Conservation (phyloP, 1,140 invertebrate genomes). For the Armadillidium nasatum region DNA sequence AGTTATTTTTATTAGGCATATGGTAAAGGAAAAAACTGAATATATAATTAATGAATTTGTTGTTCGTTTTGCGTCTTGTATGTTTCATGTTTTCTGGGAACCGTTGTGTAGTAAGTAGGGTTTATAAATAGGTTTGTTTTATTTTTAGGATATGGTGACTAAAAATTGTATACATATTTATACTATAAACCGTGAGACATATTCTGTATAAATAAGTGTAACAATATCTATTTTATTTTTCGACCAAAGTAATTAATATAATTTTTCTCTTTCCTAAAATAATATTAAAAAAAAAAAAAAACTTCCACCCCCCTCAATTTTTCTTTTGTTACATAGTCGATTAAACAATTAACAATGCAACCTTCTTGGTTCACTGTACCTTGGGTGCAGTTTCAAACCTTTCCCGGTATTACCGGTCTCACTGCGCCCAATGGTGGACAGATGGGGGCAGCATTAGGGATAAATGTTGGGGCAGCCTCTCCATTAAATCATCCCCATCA, state of each 20-base stretch:
- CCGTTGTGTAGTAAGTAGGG: no score
- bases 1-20: no score
- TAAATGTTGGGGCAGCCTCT: not conserved
- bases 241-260: not conserved
- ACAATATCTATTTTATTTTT: not conserved
- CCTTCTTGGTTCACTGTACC: not conserved
- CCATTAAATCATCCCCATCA: not conserved
- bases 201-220: not conserved
- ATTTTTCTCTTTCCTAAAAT: not conserved
- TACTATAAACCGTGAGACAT: not conserved
- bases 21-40: no score
- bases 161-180: not conserved
- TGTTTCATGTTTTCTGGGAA: no score
- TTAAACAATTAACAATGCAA: not conserved
- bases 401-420: not conserved
- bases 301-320: not conserved
- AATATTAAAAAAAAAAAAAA: not conserved
- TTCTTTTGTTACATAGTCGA: not conserved
- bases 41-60: no score
- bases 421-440: not conserved
- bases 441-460: not conserved
- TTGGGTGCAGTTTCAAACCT: not conserved
- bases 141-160: no score
- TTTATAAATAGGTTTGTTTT: no score
- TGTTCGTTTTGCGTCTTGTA: no score